These are phyloP conservation scores for Bombus superbus DNA, from an alignment of 1,140 invertebrate species.

Conservation along the genomic window DNA sequence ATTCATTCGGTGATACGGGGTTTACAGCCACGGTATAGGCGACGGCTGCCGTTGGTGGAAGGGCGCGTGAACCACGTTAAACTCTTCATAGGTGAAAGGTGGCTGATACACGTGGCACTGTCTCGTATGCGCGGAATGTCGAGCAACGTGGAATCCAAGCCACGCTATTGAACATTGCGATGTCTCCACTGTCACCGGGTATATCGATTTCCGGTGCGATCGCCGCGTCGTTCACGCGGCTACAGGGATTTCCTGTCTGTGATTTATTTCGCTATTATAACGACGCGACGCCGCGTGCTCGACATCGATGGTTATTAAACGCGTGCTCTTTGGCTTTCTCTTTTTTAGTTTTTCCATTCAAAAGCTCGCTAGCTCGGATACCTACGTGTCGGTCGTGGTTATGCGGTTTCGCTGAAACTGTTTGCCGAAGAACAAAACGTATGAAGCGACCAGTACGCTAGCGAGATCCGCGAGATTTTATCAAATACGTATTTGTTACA, in stretches of 20 bases:
- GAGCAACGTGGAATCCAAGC: conserved; percentile 51
- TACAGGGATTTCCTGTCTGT: conserved; percentile 43
- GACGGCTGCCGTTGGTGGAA: neutral
- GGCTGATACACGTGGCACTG: conserved; percentile 44
- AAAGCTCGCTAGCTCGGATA: neutral
- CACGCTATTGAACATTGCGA: conserved; percentile 57
- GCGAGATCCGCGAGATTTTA: neutral
- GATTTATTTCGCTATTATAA: conserved; percentile 41
- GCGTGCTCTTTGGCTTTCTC: neutral
- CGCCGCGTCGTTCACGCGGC: conserved; percentile 7
- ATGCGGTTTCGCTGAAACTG: neutral
- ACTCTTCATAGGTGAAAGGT: conserved; percentile 50
- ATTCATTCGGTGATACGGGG: conserved; percentile 57
- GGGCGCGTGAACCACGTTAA: conserved; percentile 45
- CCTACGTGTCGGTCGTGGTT: neutral
- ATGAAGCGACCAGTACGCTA: neutral
- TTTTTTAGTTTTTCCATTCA: neutral
- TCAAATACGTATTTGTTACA: neutral
- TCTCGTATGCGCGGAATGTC: conserved; percentile 49
- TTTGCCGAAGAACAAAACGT: neutral
- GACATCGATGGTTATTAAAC: conserved; percentile 25
- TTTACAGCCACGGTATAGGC: neutral
- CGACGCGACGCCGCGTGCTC: neutral
- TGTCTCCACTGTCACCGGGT: conserved; percentile 43
- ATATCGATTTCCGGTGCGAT: conserved; percentile 57